A percentile compares a stretch with the other conserved stretches of the same genome.
Conservation (phyloP, 2,888 invertebrate genomes). For the Ariolimax columbianus region DNA sequence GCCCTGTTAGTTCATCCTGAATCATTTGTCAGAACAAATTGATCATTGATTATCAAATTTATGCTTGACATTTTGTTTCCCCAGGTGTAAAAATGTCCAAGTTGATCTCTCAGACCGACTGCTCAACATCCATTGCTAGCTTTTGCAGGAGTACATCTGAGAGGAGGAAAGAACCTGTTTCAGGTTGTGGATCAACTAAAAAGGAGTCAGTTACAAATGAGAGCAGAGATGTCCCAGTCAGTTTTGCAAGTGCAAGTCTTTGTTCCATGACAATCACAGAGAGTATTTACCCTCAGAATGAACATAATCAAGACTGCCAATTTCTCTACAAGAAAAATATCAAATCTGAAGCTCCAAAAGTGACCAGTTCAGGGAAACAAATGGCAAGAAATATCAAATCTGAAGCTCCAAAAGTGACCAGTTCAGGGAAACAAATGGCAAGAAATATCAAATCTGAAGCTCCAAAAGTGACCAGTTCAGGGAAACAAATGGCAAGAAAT, state of each 20-base stretch:
- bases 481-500: too few species aligned
- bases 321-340: not conserved
- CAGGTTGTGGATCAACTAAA: not conserved
- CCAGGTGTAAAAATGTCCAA: conserved; percentile 70
- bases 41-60: too few species aligned
- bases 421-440: too few species aligned
- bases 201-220: not conserved
- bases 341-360: not conserved
- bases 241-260: too few species aligned
- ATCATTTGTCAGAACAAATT: too few species aligned
- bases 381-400: too few species aligned
- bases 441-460: not conserved
- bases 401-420: not conserved
- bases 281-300: not conserved
- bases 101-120: conserved; percentile 44
- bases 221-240: not conserved
- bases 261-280: not conserved
- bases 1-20: too few species aligned
- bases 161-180: too few species aligned
- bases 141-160: not conserved
- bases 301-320: not conserved
- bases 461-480: not conserved
- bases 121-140: not conserved
- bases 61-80: not conserved
- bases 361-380: too few species aligned